Evolutionary conservation across 2,113 vertebrate species (phyloP).

Genomic region (Seriola aureovittata): DNA sequence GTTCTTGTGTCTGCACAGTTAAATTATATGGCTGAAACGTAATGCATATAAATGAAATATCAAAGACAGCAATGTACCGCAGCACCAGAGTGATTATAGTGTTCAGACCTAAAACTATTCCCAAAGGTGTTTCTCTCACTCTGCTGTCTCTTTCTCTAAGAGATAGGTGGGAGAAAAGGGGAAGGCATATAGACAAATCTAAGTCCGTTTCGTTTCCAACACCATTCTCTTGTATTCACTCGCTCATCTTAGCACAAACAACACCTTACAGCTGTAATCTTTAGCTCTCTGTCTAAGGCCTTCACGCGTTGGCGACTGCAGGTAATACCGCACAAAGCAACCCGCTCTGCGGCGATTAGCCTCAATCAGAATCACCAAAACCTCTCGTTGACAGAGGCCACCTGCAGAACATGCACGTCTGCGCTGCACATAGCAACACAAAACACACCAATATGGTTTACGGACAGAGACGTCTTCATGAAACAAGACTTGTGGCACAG

Average conservation of each 20-base stretch:
- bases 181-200: neutral
- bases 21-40: slow-evolving; percentile 55
- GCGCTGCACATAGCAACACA: neutral
- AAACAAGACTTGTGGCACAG: neutral
- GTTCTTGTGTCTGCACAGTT: slow-evolving; percentile 46
- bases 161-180: neutral
- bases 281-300: neutral
- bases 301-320: neutral
- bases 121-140: neutral
- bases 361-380: slow-evolving; percentile 12
- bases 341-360: neutral
- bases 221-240: neutral
- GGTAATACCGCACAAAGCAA: neutral
- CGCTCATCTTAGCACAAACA: neutral
- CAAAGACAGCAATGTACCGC: slow-evolving; percentile 44
- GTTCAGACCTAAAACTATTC: neutral
- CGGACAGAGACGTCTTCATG: neutral
- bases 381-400: neutral
- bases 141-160: neutral
- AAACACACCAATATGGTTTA: neutral
- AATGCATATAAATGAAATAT: slow-evolving; percentile 53
- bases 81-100: slow-evolving; percentile 16
- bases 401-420: neutral
- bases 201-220: slow-evolving; percentile 6
- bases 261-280: slow-evolving; percentile 10